Conservation (phyloP, 1,140 invertebrate species). For the Papilio glaucus region DNA sequence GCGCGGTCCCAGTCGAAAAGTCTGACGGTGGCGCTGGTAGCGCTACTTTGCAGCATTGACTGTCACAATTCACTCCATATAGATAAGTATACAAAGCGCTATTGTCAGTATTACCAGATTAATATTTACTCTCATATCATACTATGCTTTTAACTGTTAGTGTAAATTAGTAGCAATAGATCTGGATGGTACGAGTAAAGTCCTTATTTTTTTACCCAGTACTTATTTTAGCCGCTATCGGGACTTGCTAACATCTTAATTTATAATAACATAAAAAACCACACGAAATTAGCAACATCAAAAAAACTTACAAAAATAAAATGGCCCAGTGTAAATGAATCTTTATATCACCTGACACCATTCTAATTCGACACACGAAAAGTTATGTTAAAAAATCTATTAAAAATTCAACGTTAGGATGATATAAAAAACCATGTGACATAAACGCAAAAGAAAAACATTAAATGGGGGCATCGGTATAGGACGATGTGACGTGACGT, state of each 20-base stretch:
- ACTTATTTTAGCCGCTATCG: background rate
- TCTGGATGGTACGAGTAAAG: background rate
- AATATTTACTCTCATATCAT: background rate
- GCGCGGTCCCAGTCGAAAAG: constrained; percentile 92
- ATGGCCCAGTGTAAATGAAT: constrained; percentile 31
- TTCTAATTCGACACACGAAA: background rate
- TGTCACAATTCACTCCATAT: constrained; percentile 66
- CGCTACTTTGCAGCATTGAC: constrained; percentile 70
- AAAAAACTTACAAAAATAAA: constrained; percentile 29
- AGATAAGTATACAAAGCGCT: background rate
- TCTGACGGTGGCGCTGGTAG: constrained; percentile 56
- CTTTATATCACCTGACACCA: constrained; percentile 26
- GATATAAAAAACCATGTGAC: constrained; percentile 32
- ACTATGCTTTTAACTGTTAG: constrained; percentile 1
- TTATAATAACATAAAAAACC: background rate
- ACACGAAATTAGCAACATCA: constrained; percentile 27
- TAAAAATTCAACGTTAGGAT: background rate
- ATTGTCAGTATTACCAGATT: constrained; percentile 25
- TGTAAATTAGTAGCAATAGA: constrained; percentile 20
- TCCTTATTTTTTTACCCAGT: too few species aligned
- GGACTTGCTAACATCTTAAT: background rate
- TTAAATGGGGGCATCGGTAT: constrained; percentile 36
- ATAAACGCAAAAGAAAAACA: constrained; percentile 36
- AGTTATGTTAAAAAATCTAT: constrained; percentile 1
- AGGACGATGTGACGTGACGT: constrained; percentile 40